phyloP scores from a whole-genome alignment of 2,113 vertebrate genomes.

The Ascaphus truei region DNA sequence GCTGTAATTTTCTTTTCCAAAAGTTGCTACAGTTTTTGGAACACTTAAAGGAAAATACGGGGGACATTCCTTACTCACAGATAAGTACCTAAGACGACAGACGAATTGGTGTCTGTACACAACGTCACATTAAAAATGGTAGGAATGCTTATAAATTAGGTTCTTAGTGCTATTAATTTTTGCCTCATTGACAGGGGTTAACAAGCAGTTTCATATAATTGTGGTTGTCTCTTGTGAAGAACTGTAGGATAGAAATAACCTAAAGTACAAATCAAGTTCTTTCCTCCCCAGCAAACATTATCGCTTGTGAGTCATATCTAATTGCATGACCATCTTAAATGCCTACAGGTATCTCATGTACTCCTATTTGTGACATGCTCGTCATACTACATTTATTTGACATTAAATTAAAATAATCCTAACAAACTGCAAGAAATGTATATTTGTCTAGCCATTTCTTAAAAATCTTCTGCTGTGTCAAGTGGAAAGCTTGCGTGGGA shows the following conservation, averaged over 20 bases:
- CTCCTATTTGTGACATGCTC: neutral
- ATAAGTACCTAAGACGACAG: neutral
- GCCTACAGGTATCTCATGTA: conserved; percentile 9
- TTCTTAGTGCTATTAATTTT: too few species aligned
- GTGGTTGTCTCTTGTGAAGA: too few species aligned
- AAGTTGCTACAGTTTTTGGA: neutral
- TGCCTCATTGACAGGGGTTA: neutral
- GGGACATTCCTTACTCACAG: neutral
- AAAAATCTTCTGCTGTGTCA: neutral
- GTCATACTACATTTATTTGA: conserved; percentile 1
- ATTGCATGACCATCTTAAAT: too few species aligned
- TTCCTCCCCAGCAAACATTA: too few species aligned
- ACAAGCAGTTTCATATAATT: neutral
- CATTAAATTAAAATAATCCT: neutral
- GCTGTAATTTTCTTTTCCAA: neutral
- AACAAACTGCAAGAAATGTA: neutral
- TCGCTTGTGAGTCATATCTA: too few species aligned
- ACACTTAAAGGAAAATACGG: neutral
- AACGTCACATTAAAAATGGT: neutral
- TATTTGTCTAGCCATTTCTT: neutral
- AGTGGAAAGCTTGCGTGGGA: conserved; percentile 5
- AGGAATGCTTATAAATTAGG: too few species aligned
- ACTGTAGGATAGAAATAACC: too few species aligned
- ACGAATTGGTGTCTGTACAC: neutral
- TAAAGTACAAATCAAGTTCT: too few species aligned